Evolutionary conservation across 2,113 vertebrate genomes (phyloP).

Genomic region (Carollia perspicillata): DNA sequence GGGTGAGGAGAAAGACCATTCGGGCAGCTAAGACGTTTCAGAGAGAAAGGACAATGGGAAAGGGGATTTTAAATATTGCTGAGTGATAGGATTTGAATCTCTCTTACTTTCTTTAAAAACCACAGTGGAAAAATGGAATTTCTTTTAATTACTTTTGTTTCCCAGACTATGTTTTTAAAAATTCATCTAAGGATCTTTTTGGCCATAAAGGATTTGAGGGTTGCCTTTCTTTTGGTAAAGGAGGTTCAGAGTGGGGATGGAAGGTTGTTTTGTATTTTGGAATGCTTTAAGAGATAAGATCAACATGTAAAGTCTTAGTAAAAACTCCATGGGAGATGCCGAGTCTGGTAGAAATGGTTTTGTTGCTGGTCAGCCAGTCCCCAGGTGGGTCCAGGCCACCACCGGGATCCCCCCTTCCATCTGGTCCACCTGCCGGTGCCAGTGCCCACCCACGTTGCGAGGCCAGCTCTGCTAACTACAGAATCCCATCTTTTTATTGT

Average conservation of each 20-base stretch:
- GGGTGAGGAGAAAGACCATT: not conserved
- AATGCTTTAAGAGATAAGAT: not conserved
- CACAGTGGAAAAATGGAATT: not conserved
- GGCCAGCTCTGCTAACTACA: not conserved
- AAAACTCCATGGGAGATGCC: not conserved
- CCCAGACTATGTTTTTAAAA: not conserved
- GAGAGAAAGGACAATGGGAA: not conserved
- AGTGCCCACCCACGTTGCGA: rapidly evolving
- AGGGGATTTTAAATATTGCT: not conserved
- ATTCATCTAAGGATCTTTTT: not conserved
- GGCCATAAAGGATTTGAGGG: not conserved
- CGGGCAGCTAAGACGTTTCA: not conserved
- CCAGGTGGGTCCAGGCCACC: not conserved
- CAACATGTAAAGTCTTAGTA: not conserved
- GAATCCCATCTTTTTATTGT: not conserved
- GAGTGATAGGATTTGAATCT: not conserved
- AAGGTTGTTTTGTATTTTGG: not conserved
- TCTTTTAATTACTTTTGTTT: not conserved
- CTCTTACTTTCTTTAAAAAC: not conserved
- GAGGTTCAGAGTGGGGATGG: not conserved
- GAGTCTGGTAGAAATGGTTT: not conserved
- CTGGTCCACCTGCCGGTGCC: not conserved
- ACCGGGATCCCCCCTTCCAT: not conserved
- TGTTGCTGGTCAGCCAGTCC: not conserved
- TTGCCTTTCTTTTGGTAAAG: not conserved